Conservation (phyloP, 35 echinoderm and acorn worm species). For the Eucidaris tribuloides region DNA sequence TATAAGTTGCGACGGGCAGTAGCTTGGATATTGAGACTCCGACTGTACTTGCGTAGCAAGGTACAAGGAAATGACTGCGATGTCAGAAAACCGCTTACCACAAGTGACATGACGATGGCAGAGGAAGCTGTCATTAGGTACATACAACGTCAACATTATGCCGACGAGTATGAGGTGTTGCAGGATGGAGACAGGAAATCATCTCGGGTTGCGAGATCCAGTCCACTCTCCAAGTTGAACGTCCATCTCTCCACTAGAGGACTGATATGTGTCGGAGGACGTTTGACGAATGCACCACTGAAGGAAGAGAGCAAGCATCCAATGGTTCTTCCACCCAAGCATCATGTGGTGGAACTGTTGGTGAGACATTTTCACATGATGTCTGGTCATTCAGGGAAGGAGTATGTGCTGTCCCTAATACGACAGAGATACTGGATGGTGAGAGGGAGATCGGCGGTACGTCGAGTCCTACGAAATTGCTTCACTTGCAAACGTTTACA, state of each 20-base stretch:
- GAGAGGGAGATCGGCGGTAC: not conserved
- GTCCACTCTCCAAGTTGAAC: conserved; percentile 28
- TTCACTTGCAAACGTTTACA: not conserved
- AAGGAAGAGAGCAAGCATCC: conserved; percentile 41
- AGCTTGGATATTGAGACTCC: conserved; percentile 17
- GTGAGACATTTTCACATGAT: conserved; percentile 25
- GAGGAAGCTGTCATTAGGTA: conserved; percentile 20
- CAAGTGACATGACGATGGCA: not conserved
- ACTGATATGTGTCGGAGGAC: conserved; percentile 31
- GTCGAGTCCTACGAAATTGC: not conserved
- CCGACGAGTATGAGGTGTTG: not conserved
- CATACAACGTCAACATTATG: not conserved
- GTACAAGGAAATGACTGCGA: not conserved
- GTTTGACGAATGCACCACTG: not conserved
- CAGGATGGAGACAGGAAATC: not conserved
- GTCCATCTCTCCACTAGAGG: not conserved
- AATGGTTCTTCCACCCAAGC: conserved; percentile 25
- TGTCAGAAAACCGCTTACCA: not conserved
- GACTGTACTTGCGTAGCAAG: not conserved
- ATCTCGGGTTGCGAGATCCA: not conserved
- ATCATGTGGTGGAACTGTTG: conserved; percentile 34
- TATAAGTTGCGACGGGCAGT: not conserved
- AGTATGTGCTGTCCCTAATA: not conserved
- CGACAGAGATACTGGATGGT: conserved; percentile 29
- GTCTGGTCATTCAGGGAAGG: conserved; percentile 10